Evolutionary conservation across 2,797 vertebrate species (phyloP).

Genomic region (Semotilus atromaculatus): DNA sequence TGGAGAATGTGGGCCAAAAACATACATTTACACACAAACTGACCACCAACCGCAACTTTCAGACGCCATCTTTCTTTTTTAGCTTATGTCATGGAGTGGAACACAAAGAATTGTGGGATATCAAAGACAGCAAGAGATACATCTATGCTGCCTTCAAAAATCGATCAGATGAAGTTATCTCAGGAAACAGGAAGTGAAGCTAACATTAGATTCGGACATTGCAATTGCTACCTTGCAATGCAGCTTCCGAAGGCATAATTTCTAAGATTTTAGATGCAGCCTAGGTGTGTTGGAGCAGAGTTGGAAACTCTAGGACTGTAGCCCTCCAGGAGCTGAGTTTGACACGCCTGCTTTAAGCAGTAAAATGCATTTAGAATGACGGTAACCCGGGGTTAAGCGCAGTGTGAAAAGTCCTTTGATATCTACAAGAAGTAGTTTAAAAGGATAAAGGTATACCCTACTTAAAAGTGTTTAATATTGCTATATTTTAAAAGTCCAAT

Average conservation of each 20-base stretch:
- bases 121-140: too few relatives aligned
- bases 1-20: neutral
- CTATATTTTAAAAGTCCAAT: neutral
- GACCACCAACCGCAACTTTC: too few relatives aligned
- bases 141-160: too few relatives aligned
- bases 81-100: too few relatives aligned
- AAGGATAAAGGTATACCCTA: too few relatives aligned
- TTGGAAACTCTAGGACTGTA: neutral
- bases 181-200: too few relatives aligned
- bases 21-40: too few relatives aligned
- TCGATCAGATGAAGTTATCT: too few relatives aligned
- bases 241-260: neutral
- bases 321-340: neutral
- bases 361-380: neutral
- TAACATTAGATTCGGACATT: neutral
- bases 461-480: neutral
- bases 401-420: neutral
- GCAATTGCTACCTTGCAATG: neutral
- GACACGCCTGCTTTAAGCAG: neutral
- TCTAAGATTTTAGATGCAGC: neutral
- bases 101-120: too few relatives aligned
- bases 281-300: neutral
- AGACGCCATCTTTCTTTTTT: too few relatives aligned
- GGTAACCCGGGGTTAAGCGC: neutral
- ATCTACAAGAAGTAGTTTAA: neutral